A percentile compares a stretch with the other conserved stretches of the same genome.
These are phyloP conservation scores for Fistularia tabacaria DNA, from an alignment of 2,797 vertebrate genomes.

Conservation along the genomic window DNA sequence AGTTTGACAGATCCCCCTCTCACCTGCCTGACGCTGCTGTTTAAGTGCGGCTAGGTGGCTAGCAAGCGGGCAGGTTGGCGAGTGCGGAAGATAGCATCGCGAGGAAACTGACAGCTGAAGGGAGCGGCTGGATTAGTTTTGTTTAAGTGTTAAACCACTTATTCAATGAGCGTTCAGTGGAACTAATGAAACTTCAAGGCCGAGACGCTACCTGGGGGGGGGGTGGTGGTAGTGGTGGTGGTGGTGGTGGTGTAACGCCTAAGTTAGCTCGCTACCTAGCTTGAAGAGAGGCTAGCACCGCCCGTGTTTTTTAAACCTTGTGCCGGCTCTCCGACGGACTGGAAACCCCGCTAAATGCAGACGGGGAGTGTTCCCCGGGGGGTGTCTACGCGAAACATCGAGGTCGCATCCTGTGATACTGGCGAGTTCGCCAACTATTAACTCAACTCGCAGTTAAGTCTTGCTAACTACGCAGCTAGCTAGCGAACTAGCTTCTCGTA, in stretches of 20 bases:
- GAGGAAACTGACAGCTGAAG: background rate
- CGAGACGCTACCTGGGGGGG: constrained; percentile 5
- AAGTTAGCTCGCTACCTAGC: constrained; percentile 30
- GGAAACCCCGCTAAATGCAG: background rate
- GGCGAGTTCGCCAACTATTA: background rate
- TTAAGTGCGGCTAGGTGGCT: constrained; percentile 8
- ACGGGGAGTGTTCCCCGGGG: too few species aligned
- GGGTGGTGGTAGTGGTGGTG: too few species aligned
- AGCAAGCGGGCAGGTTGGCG: constrained; percentile 11
- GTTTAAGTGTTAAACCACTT: background rate
- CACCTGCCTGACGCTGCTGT: constrained; percentile 13
- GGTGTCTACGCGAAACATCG: too few species aligned
- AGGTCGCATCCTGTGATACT: background rate
- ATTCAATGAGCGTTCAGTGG: background rate
- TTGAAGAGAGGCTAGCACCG: constrained; percentile 7
- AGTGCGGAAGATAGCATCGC: background rate
- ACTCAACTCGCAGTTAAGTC: background rate
- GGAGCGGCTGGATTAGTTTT: rapidly evolving
- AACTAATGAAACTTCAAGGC: constrained; percentile 9
- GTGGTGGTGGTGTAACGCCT: constrained; percentile 20
- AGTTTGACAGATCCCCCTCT: constrained; percentile 5
- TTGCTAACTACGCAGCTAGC: constrained; percentile 1
- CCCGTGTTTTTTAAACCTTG: constrained; percentile 7
- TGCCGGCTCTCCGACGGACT: background rate
- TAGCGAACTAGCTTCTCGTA: background rate